These are phyloP conservation scores for Popillia japonica DNA, from an alignment of 1,140 invertebrate genomes.

Conservation along the genomic window DNA sequence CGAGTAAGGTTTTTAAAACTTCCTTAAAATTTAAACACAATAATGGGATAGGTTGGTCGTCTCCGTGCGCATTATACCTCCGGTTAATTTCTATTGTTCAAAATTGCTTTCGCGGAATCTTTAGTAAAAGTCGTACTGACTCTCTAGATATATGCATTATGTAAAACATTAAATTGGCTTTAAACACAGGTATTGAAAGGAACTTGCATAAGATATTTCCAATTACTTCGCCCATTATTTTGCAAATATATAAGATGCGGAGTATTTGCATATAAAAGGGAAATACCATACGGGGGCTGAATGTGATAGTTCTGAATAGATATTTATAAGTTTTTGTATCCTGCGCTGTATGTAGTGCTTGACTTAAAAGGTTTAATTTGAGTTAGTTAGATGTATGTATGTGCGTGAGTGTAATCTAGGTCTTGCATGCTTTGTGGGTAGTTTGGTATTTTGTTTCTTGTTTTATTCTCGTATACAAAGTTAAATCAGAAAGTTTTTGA, in stretches of 20 bases:
- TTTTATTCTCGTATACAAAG: no score
- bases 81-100: constrained; percentile 12
- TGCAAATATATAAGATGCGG: not conserved
- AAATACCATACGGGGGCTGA: not conserved
- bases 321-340: constrained; percentile 24
- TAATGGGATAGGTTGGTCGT: not conserved
- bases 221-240: constrained; percentile 28
- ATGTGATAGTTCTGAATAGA: not conserved
- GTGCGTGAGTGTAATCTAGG: no score
- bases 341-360: not conserved
- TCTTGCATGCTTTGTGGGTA: no score
- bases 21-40: not conserved
- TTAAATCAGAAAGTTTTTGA: no score
- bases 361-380: constrained; percentile 20
- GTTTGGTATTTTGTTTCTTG: not conserved
- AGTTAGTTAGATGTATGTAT: not conserved
- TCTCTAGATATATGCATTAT: constrained; percentile 9
- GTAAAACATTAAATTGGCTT: constrained; percentile 26
- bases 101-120: not conserved
- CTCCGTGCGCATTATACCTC: not conserved
- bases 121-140: not conserved
- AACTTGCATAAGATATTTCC: constrained; percentile 31
- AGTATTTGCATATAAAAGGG: constrained; percentile 28
- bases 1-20: not conserved
- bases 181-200: constrained; percentile 25